Evolutionary conservation across 2,113 vertebrate genomes (phyloP), one percentile per base, ranked within the genome.

Genomic region (Sterrhoptilus dennistouni): DNA sequence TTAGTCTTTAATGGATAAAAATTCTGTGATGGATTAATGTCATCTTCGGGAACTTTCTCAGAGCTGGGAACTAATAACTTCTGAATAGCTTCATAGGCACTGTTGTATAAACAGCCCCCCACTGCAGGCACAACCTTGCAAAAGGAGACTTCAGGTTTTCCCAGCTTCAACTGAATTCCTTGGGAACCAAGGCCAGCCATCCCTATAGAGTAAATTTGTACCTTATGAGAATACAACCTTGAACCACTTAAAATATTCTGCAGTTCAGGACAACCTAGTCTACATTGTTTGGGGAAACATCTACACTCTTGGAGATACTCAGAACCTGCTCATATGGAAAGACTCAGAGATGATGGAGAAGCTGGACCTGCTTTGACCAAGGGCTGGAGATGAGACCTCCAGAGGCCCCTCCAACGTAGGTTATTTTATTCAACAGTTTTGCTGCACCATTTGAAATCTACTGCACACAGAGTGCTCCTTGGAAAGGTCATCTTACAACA

Each of bases 1-100:
- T 93, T 74, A 83, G 81, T 83, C 54, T 74, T 88, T 76, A 90
- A 90, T 74, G 45, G 53, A 87, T 57, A 87, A 91, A 91, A 96
- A 83, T n/a, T 87, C 78, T 83, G 18, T 94, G 81, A 94, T 90
- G 60, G 76, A 95, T 96, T 92, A 88, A 72, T 0, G 2, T 70
- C 71, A 91, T 21, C 44, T 66, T 27, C 77, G 47, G 38, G 42
- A 77, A 93, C 87, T 83, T 92, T 85, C 78, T 72, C 60, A 83
- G n/a, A 24, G 50, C 49, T 93, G 71, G 50, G 27, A 85, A 44
- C 36, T 72, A 85, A 70, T 77, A 1, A 59, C 68, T 91, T 93
- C 66, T 93, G 71, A 65, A 87, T 14, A 87, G 20, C 12, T 93
- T 87, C 27, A 15, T 38, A 57, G 1, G 18, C 35, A 49, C 27